Percentiles rank a stretch among this genome's conserved stretches.
Evolutionary conservation across 1,140 invertebrate genomes (phyloP).

Genomic region (Laodelphax striatellus): DNA sequence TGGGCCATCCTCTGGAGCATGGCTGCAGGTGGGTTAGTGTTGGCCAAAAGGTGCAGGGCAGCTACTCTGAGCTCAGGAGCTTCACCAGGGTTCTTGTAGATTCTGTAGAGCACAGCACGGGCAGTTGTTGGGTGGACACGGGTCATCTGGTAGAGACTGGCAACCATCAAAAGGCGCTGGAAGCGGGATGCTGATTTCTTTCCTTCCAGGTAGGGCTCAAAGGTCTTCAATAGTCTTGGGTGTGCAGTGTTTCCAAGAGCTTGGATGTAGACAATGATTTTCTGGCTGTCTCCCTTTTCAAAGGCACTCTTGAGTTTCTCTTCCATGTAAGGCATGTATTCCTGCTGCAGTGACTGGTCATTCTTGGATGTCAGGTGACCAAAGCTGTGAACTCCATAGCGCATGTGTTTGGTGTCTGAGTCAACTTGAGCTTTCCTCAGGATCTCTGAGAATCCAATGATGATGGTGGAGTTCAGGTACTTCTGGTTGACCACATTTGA

Average conservation of each 20-base stretch:
- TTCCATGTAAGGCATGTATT: slow-evolving; percentile 44
- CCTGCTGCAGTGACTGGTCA: slow-evolving; percentile 34
- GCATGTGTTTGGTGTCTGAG: slow-evolving; percentile 38
- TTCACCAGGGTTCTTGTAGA: slow-evolving; percentile 51
- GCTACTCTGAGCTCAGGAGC: slow-evolving; percentile 46
- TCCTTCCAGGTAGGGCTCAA: slow-evolving; percentile 54
- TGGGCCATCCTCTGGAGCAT: slow-evolving; percentile 56
- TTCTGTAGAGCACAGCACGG: slow-evolving; percentile 45
- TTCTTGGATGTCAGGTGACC: slow-evolving; percentile 38
- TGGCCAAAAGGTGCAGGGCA: slow-evolving; percentile 45
- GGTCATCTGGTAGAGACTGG: slow-evolving; percentile 37
- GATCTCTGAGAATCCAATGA: slow-evolving; percentile 44
- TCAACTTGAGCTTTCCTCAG: slow-evolving; percentile 44
- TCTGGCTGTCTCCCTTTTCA: slow-evolving; percentile 34
- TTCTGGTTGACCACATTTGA: slow-evolving; percentile 35
- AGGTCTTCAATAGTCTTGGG: slow-evolving; percentile 41
- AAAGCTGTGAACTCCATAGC: slow-evolving; percentile 48
- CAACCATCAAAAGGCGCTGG: slow-evolving; percentile 47
- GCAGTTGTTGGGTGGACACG: slow-evolving; percentile 35
- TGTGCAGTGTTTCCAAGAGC: slow-evolving; percentile 51
- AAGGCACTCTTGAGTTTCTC: slow-evolving; percentile 40
- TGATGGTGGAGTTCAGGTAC: slow-evolving; percentile 36
- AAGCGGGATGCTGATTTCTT: slow-evolving; percentile 38
- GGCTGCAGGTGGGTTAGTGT: slow-evolving; percentile 39
- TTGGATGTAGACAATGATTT: slow-evolving; percentile 43